Percentiles rank a stretch among this genome's conserved stretches.
Evolutionary conservation across 1,140 invertebrate genomes (phyloP).

Genomic region (Diorhabda elongata): DNA sequence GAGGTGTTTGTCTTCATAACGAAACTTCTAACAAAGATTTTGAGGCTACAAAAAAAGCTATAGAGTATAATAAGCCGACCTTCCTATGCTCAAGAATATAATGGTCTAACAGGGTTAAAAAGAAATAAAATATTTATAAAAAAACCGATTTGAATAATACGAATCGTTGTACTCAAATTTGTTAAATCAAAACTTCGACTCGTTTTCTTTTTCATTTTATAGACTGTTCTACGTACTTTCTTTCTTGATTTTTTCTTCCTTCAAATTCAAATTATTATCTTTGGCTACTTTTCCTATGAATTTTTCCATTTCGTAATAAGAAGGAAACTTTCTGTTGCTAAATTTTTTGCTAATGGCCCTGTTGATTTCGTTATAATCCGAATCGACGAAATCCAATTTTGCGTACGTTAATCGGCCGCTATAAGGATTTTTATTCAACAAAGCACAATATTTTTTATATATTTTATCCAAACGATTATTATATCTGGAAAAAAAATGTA

Average conservation of each 20-base stretch:
- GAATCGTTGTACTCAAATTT: too few species aligned
- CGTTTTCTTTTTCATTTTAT: too few species aligned
- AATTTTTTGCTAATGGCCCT: conserved; percentile 52
- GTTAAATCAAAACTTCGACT: too few species aligned
- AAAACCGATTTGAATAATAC: too few species aligned
- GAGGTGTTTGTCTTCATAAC: too few species aligned
- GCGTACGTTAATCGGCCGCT: conserved; percentile 49
- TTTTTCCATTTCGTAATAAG: conserved; percentile 55
- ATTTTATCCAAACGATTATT: conserved; percentile 39
- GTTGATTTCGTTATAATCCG: conserved; percentile 52
- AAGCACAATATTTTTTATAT: conserved; percentile 52
- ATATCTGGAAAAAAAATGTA: conserved; percentile 38
- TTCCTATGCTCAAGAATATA: too few species aligned
- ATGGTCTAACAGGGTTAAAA: too few species aligned
- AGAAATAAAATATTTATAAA: too few species aligned
- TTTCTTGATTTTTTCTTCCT: conserved; percentile 42
- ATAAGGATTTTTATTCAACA: conserved; percentile 51
- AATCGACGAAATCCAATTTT: conserved; percentile 48
- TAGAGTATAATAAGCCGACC: too few species aligned
- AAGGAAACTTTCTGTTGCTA: conserved; percentile 52
- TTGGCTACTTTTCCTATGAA: conserved; percentile 49
- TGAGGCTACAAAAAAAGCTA: too few species aligned
- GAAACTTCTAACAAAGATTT: too few species aligned
- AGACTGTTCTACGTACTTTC: conserved; percentile 45
- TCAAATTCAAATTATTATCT: conserved; percentile 47